Evolutionary conservation across 2,888 invertebrate species (phyloP), one percentile per base, ranked within the genome.

Genomic region (Alentia gelatinosa): DNA sequence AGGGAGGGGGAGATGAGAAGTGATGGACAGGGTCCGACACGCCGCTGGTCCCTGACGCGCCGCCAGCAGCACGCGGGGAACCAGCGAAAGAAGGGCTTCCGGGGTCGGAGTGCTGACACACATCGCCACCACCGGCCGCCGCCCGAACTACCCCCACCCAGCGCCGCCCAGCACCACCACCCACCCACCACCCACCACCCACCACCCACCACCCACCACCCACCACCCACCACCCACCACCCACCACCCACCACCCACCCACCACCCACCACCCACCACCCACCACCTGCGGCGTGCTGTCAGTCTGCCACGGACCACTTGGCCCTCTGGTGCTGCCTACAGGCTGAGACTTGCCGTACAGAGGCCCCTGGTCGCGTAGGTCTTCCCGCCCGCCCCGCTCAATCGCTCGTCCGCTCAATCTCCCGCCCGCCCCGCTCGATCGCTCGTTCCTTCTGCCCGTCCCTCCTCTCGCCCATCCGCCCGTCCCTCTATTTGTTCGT

Each of bases 111-210:
- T 75, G 37, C 75, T 19, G 30, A n/a, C 75, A 75, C 75, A n/a
- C 19, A 56, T n/a, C 75, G 19, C 75, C 75, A 75, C 75, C 75
- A 75, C 75, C 75, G 9, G 56, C 56, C 56, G 56, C 56, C n/a
- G 56, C 56, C 56, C 1, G 23, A n/a, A n/a, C 56, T 56, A 56
- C 56, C 56, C 56, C 56, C 15, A 74, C 12, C 74, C 74, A n/a
- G 33, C 74, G 4, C 5, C 74, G 30, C 1, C 26, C 74, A 33
- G 74, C 74, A 15, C 74, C 30, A 4, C 15, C 30, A 5, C 74
- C 74, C 74, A 15, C 63, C n/a, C 74, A n/a, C 74, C 74, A 1
- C 30, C 7, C 74, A 19, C 74, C 5, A 26, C 26, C 74, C n/a
- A 15, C n/a, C 74, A 74, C 33, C 33, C 30, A 1, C 33, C 26